phyloP scores from a whole-genome alignment of 1,140 invertebrate genomes.

The Leptinotarsa texana region DNA sequence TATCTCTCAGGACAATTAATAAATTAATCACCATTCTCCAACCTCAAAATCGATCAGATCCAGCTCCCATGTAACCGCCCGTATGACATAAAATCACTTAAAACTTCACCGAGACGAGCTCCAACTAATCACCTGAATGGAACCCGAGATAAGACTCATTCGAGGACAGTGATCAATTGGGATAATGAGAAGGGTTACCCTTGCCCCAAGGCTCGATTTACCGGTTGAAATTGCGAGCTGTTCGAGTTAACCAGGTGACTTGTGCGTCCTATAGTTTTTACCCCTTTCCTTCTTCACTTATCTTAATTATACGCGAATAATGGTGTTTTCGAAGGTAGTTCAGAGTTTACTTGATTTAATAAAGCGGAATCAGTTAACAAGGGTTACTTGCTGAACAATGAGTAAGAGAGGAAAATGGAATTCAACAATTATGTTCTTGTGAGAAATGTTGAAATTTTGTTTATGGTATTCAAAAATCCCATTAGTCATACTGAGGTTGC shows the following conservation, averaged over 20 bases:
- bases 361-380: not conserved
- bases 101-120: not conserved
- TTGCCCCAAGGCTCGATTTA: not conserved
- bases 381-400: not conserved
- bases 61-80: not conserved
- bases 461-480: no score
- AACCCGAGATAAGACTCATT: conserved; percentile 3
- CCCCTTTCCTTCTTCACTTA: conserved; percentile 4
- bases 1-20: not conserved
- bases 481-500: no score
- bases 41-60: not conserved
- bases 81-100: conserved; percentile 6
- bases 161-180: not conserved
- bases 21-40: not conserved
- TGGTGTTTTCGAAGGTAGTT: conserved; percentile 5
- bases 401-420: not conserved
- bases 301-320: conserved; percentile 3
- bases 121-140: not conserved
- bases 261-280: conserved; percentile 6
- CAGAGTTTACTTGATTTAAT: not conserved
- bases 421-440: not conserved
- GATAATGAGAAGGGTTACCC: conserved; percentile 7
- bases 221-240: not conserved
- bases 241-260: conserved; percentile 1
- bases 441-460: no score